A percentile compares a stretch with the other conserved stretches of the same genome.
Conservation (phyloP, 2,797 vertebrate genomes). For the Dromococcyx pavoninus region DNA sequence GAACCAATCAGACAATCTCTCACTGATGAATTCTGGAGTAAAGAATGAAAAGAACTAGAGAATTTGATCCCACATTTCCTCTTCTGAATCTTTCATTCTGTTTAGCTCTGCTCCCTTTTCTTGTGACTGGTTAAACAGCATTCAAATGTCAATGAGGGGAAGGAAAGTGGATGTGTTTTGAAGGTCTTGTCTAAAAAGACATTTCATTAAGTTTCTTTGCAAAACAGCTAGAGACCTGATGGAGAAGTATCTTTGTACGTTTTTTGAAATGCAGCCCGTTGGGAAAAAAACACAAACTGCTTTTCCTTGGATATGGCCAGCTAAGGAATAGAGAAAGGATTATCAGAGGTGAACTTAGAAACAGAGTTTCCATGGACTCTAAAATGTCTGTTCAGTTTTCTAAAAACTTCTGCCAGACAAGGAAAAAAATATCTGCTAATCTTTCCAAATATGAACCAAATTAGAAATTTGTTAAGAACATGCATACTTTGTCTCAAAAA, state of each 20-base stretch:
- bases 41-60: slow-evolving; percentile 48
- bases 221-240: not conserved
- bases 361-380: not conserved
- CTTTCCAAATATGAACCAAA: not conserved
- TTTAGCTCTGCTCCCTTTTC: not conserved
- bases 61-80: slow-evolving; percentile 46
- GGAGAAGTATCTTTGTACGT: not conserved
- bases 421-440: not conserved
- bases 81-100: slow-evolving; percentile 12
- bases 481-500: not conserved
- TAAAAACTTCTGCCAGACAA: not conserved
- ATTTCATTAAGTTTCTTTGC: not conserved
- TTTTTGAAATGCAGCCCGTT: not conserved
- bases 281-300: rapidly evolving
- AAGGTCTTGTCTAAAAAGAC: slow-evolving; percentile 2
- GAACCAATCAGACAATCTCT: slow-evolving; percentile 55
- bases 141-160: not conserved
- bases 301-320: not conserved
- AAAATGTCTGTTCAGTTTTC: not conserved
- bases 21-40: slow-evolving; percentile 28
- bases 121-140: slow-evolving; percentile 3
- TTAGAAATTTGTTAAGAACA: not conserved
- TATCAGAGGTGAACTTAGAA: not conserved
- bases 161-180: slow-evolving; percentile 23
- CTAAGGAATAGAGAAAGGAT: not conserved